Conservation (phyloP, 1,140 invertebrate species). For the Campodea augens region DNA sequence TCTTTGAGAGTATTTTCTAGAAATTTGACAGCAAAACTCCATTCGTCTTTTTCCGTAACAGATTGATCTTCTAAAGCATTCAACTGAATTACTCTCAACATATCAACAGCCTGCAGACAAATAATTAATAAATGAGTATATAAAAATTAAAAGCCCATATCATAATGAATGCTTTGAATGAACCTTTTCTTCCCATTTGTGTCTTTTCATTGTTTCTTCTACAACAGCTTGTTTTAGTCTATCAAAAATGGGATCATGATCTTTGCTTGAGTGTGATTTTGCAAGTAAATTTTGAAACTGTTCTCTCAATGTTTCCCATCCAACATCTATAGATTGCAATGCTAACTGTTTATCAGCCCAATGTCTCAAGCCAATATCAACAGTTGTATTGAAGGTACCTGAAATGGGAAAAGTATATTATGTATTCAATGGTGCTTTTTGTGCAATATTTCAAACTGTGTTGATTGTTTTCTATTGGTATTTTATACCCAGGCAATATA, state of each 20-base stretch:
- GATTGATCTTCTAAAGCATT: slow-evolving; percentile 86
- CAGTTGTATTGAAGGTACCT: slow-evolving; percentile 88
- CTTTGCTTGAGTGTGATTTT: slow-evolving; percentile 42
- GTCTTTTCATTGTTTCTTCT: slow-evolving; percentile 59
- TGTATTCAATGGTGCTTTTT: neutral
- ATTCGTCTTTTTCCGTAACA: slow-evolving; percentile 77
- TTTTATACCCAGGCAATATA: too few species aligned
- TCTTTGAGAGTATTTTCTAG: slow-evolving; percentile 66
- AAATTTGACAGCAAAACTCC: slow-evolving; percentile 83
- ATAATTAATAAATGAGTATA: neutral
- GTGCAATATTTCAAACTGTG: neutral
- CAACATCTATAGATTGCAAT: slow-evolving; percentile 62
- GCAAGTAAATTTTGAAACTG: slow-evolving; percentile 69
- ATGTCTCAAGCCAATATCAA: slow-evolving; percentile 89
- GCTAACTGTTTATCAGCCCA: slow-evolving; percentile 86
- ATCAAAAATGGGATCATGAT: slow-evolving; percentile 81
- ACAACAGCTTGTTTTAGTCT: slow-evolving; percentile 73
- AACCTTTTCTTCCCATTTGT: slow-evolving; percentile 88
- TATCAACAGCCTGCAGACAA: slow-evolving; percentile 37
- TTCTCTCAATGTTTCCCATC: slow-evolving; percentile 68
- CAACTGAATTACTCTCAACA: slow-evolving; percentile 80
- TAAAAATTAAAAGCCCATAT: neutral
- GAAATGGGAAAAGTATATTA: slow-evolving; percentile 12
- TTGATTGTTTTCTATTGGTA: neutral
- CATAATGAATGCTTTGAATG: too few species aligned